Evolutionary conservation across 2,797 vertebrate genomes (phyloP), one percentile per base, ranked within the genome.

Genomic region (Borostomias antarcticus): DNA sequence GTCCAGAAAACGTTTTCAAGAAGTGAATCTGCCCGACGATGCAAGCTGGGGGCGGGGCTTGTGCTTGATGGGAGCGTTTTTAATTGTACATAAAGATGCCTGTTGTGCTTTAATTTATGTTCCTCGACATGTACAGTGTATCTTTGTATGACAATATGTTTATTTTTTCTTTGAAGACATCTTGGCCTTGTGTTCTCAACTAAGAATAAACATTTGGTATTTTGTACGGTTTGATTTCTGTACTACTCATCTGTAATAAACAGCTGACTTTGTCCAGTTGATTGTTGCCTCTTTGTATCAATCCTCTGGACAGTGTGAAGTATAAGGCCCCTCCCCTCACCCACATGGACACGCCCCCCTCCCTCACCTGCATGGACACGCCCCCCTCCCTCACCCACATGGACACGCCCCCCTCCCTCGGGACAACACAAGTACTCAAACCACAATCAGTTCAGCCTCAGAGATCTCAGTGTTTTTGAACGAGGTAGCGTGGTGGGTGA

Each of bases 211-310:
- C 54, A 26, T 73, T 82, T 80, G 74, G 70, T 82, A 80, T 87
- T 90, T 88, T 88, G 77, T 88, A 86, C 57, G 28, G 79, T 88
- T 83, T 84, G 73, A 82, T 84, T 85, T 76, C 75, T 64, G 66
- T 84, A 77, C 65, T 79, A 66, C 66, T 32, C 63, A 69, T 25
- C 59, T 58, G 56, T 84, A 88, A 86, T 86, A 90, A 89, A 65
- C 47, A 52, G 33, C 48, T 26, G 21, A 52, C 19, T 59, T 40
- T 48, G 21, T 62, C 5, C 26, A 48, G 26, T 52, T 62, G 45
- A 47, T 26, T 29, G n/a, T 19, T 48, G 59, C 32, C 28, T 62
- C 43, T 28, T 62, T 48, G 8, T 45, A 28, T 60, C 3, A 28
- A 26, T 26, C 5, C 9, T 57, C 54, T 45, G 15, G 6, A 5